phyloP scores from a whole-genome alignment of 2,113 vertebrate genomes.

The Toxotes jaculatrix region DNA sequence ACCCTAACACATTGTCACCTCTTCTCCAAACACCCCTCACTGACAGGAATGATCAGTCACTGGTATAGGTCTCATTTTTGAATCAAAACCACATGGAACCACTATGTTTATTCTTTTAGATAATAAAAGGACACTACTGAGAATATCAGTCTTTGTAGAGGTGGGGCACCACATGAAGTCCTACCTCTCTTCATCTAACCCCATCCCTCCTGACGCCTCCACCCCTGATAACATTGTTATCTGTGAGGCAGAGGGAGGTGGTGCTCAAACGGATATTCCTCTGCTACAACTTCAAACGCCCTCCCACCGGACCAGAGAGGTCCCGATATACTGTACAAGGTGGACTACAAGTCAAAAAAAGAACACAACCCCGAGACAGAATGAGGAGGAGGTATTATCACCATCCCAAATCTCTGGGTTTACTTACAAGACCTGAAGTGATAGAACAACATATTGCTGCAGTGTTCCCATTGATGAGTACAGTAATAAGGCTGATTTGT shows the following conservation, averaged over 20 bases:
- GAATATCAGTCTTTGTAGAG: neutral
- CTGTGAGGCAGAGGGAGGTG: constrained; percentile 45
- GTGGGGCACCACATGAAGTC: neutral
- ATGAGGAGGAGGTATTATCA: too few relatives aligned
- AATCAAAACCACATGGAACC: neutral
- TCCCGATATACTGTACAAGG: neutral
- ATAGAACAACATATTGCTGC: too few relatives aligned
- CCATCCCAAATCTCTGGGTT: too few relatives aligned
- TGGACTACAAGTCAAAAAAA: neutral
- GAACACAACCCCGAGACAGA: too few relatives aligned
- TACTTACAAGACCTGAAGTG: neutral
- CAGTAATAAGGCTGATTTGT: too few relatives aligned
- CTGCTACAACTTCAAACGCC: neutral
- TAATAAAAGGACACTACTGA: neutral
- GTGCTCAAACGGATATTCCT: constrained; percentile 36
- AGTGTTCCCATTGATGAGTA: too few relatives aligned
- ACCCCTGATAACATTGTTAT: constrained; percentile 67
- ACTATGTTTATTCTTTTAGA: neutral
- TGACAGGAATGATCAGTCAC: too few relatives aligned
- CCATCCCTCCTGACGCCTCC: constrained; percentile 28
- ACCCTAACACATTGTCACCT: too few relatives aligned
- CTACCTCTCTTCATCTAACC: constrained; percentile 10
- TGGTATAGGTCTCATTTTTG: neutral
- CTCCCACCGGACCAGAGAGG: neutral
- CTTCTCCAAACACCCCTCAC: too few relatives aligned